A percentile compares a stretch with the other conserved stretches of the same genome.
These are phyloP conservation scores for Orthosia cruda DNA, from an alignment of 2,888 invertebrate species.

Conservation along the genomic window DNA sequence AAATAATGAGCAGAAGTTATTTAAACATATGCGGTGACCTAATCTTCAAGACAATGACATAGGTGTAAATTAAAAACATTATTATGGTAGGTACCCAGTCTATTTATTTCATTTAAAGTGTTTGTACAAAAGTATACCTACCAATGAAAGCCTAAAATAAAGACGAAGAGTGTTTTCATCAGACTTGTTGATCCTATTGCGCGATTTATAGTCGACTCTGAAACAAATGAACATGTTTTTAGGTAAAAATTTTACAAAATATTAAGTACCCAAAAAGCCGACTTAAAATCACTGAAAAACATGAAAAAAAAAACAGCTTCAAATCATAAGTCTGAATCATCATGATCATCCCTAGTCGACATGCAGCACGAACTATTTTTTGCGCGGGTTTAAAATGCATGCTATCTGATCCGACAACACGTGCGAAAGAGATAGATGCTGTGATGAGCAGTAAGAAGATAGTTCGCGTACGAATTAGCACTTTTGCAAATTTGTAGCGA, in stretches of 20 bases:
- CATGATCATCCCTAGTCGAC: no score
- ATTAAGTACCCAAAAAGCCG: background rate
- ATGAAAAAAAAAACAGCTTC: no score
- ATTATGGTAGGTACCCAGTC: background rate
- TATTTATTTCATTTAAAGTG: conserved; percentile 24
- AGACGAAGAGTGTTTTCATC: background rate
- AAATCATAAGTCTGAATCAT: no score
- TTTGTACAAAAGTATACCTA: background rate
- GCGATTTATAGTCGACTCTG: conserved; percentile 74
- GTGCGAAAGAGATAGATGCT: no score
- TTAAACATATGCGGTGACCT: background rate
- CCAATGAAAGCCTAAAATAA: background rate
- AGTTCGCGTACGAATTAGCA: no score
- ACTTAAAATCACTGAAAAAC: no score
- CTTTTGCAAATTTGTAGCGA: no score
- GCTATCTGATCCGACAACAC: no score
- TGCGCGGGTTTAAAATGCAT: no score
- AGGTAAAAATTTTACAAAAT: background rate
- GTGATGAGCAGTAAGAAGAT: no score
- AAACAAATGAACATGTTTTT: conserved; percentile 41
- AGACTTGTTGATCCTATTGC: background rate
- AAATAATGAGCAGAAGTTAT: background rate
- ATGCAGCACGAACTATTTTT: no score
- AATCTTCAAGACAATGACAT: background rate
- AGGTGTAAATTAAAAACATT: conserved; percentile 1